Evolutionary conservation across 2,797 vertebrate species (phyloP), one percentile per base, ranked within the genome.

Genomic region (Rhinoraja longicauda): DNA sequence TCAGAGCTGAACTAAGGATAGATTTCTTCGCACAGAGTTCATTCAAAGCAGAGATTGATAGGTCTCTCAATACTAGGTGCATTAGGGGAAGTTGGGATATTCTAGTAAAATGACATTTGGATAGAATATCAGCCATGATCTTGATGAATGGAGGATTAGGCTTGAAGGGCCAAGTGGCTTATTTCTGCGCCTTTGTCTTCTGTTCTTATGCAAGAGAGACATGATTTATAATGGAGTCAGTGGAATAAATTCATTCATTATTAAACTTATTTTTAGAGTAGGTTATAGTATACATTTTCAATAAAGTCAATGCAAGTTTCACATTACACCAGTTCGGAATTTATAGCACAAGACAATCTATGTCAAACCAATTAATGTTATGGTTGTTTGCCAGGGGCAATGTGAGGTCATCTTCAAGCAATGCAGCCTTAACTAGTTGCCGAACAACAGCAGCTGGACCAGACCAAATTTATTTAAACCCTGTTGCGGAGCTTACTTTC

Each of bases 161-260:
- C 70, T 72, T 72, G 70, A 72, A 26, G 70, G 21, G 70, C 70
- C 21, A 72, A 72, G 24, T 24, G 21, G 21, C 21, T 21, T 17
- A 72, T 19, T 72, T 24, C 2, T 24, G 70, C 4, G 19, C 70
- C 5, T 26, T 67, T 67, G 1, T 67, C 64, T 67, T 67, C 19
- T 67, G 15, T 17, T 21, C n/a, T 67, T 36, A 36, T 88, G 29
- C 29, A 64, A 88, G 62, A 13, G 57, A 32, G n/a, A 36, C 0
- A 1, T 15, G 19, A 64, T 17, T 32, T 67, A 67, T 36, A 36
- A 19, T 67, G n/a, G 29, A 88, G n/a, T 53, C 81, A 84, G 53
- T 84, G 81, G 21, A 59, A 84, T 84, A 29, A 72, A 72, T 72
- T 26, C n/a, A 77, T 77, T 32, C 76, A 77, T 57, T 84, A 84